A percentile compares a stretch with the other conserved stretches of the same genome.
Conservation (phyloP, 2,113 vertebrate species). For the rabbit (Oryctolagus cuniculus) region mOryCun1.1 NC_091445.1:24233001-24233500, state of each 20-base stretch:
- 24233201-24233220: no score
- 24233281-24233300: neutral
- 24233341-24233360: neutral
- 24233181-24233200: neutral
- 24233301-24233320: neutral
- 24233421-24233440: neutral
- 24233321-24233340: neutral
- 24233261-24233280: neutral
- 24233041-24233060: fast-evolving
- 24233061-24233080: neutral
- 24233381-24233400: neutral
- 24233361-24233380: neutral
- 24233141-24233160: neutral
- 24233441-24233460: no score
- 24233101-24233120: neutral
- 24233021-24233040: fast-evolving
- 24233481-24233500: no score
- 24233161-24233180: neutral
- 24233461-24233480: no score
- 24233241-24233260: no score
- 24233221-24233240: no score
- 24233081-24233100: neutral
- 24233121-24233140: neutral
- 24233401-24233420: neutral
- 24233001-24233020: fast-evolving